Base-by-base conservation (phyloP, 2,888 invertebrate species). In the Euclidia mi region DNA sequence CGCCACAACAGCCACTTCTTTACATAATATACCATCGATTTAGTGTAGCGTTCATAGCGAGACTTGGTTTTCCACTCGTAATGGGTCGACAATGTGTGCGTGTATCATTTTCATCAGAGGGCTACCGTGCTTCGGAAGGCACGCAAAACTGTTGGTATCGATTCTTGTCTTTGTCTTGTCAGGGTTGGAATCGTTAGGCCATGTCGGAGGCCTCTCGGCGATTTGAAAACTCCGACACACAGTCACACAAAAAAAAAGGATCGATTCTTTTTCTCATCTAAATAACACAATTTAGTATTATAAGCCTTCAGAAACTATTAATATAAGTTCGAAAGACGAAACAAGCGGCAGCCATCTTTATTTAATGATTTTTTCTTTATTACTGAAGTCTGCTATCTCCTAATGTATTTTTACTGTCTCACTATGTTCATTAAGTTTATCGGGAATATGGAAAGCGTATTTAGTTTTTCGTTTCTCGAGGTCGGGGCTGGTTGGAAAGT, bases 211-310 rank as follows among this genome's bases (percentile, higher is more conserved):
- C n/a, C n/a, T n/a, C n/a, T n/a, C n/a, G n/a, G n/a, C n/a, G n/a
- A n/a, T n/a, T n/a, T n/a, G n/a, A n/a, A n/a, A n/a, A n/a, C n/a
- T n/a, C n/a, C n/a, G n/a, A n/a, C n/a, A n/a, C n/a, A n/a, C n/a
- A n/a, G n/a, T n/a, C n/a, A n/a, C n/a, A n/a, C n/a, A n/a, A n/a
- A n/a, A n/a, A n/a, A n/a, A n/a, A n/a, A n/a, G n/a, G n/a, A n/a
- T n/a, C n/a, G n/a, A n/a, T n/a, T n/a, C 58, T 47, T 63, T 65
- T 72, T 65, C 70, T 70, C 69, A 64, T 68, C 75, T 65, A 71
- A 73, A 76, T 77, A 74, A 76, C 62, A 65, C 51, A 76, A 77
- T 81, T 81, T 79, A 74, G 68, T 78, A 63, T 73, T 78, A 80
- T 73, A 59, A n/a, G 57, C 71, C 73, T 59, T 65, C 56, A 50